Base-by-base conservation (phyloP, 2,113 vertebrate genomes). In the Neotoma lepida region DNA sequence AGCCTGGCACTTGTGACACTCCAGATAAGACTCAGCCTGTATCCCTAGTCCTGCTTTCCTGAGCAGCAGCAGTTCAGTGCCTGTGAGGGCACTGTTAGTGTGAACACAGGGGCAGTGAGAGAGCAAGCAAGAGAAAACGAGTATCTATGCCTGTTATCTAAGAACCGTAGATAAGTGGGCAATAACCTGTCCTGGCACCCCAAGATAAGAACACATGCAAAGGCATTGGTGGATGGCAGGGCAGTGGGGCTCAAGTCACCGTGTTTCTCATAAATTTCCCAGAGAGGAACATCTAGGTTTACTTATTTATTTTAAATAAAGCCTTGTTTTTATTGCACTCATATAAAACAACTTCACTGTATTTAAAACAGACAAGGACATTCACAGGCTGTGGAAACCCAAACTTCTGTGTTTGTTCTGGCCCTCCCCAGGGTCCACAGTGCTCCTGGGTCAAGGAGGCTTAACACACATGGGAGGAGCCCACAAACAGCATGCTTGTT, bases 321-420 rank as follows among this genome's bases (percentile, higher is more conserved):
- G 73, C 1, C 51, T 86, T 71, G 56, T 76, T 92, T 98, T 98
- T 98, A 98, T 98, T 98, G 66, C 68, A 81, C 51, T 95, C 35
- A 97, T 96, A 97, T 80, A 94, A 98, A 98, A 61, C 1, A 63
- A 70, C 87, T 41, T 64, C 4, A 76, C 44, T 41, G n/a, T 81
- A 96, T 95, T 39, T 95, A 95, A 96, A 93, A 91, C 88, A 86
- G 77, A 97, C 44, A 17, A 81, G 76, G 80, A 85, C 49, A 2
- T 68, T 89, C 89, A 4, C 87, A 64, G 49, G 56, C 88, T 2
- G 0, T 0, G 26, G 81, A 91, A 39, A 63, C 18, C n/a, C 68
- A 51, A 26, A 51, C 61, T 35, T 46, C 41, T 46, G n/a, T 46
- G n/a, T 39, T 20, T 80, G 14, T 68, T 22, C 78, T 15, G 51